Conservation (phyloP, 2,113 vertebrate species). For the Heterotis niloticus region DNA sequence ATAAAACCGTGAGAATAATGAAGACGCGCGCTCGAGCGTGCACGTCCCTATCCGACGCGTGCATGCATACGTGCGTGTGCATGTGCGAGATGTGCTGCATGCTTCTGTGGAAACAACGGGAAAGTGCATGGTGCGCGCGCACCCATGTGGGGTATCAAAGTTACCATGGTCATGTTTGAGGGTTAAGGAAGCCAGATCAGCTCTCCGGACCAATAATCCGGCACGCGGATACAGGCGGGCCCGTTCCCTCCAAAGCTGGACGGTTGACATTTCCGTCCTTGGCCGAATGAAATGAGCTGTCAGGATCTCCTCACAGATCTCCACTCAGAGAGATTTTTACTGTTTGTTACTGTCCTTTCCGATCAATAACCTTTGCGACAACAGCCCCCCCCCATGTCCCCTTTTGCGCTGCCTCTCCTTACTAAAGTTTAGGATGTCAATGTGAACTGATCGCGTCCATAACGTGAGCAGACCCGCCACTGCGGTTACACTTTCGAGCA, state of each 20-base stretch:
- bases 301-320: conserved; percentile 23
- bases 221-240: background rate
- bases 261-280: conserved; percentile 21
- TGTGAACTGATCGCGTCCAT: too few species aligned
- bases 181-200: conserved; percentile 16
- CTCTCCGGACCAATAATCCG: conserved; percentile 17
- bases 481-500: too few species aligned
- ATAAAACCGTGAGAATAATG: conserved; percentile 35
- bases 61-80: background rate
- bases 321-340: conserved; percentile 24
- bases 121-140: too few species aligned
- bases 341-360: conserved; percentile 23
- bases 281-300: conserved; percentile 16
- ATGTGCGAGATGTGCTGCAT: background rate
- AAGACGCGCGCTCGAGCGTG: conserved; percentile 25
- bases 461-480: too few species aligned
- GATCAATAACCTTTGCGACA: conserved; percentile 26
- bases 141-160: too few species aligned
- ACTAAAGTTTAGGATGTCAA: too few species aligned
- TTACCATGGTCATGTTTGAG: background rate
- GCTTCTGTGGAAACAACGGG: too few species aligned
- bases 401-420: background rate
- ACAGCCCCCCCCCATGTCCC: background rate
- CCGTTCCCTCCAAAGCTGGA: too few species aligned
- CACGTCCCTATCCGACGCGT: conserved; percentile 30